Base-by-base conservation (phyloP, 2,888 invertebrate genomes). In the Labia minor region DNA sequence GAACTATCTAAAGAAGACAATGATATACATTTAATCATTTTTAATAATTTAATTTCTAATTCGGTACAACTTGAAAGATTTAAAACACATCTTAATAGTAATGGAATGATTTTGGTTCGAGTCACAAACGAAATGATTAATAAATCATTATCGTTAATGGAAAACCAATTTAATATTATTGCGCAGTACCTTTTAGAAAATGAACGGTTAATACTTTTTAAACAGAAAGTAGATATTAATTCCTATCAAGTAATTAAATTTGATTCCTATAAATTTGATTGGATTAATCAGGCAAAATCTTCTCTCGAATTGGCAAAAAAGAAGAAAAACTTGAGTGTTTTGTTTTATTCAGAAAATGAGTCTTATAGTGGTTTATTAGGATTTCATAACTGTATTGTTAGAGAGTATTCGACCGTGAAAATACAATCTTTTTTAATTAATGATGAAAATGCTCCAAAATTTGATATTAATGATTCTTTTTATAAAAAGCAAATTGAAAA, bases 381-480 rank as follows among this genome's bases (percentile, higher is more conserved):
- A n/a, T 78, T 96, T 66, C 85, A 91, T 0, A 94, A 94, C 73
- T 95, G 95, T 76, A 76, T 97, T 21, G 82, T 89, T 68, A 87
- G 83, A 72, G 95, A 95, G 74, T 86, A 33, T 33, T 8, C 6
- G 6, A 33, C 11, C 6, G 33, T 33, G 33, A 6, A 6, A 33
- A 33, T 33, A 11, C 33, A 33, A 63, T 67, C 65, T 64, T 62
- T 90, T 4, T 81, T 88, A 37, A 83, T 90, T 66, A 75, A 77
- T 70, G 80, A 81, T 65, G 75, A 79, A 0, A 79, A 80, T 1
- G 88, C 87, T 0, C 88, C 89, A 0, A 74, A 78, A 1, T 91
- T 91, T 71, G 83, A 86, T 71, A 76, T 85, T 1, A 79, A 84
- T 8, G 75, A 85, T 74, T 81, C 85, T 1, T 81, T 90, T 64